Base-by-base conservation (phyloP, 2,113 vertebrate genomes). In the Rhinogobius similis region DNA sequence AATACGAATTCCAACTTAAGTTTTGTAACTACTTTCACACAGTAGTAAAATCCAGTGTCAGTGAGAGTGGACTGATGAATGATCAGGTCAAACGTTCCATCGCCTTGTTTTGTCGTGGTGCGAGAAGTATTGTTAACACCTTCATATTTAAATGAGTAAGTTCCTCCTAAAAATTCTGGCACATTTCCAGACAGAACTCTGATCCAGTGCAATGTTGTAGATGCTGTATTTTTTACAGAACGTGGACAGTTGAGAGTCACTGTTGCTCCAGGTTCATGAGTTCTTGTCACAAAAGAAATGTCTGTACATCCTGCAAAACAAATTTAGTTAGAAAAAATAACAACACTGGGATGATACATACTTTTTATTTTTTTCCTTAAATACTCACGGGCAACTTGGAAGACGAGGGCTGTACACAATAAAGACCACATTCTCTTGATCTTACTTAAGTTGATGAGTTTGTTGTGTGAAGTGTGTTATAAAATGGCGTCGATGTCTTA, bases 31-130 rank as follows among this genome's bases (percentile, higher is more conserved):
- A 29, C 16, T 68, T 55, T 69, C 0, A 77, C 0, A 67, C 88
- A 89, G 12, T 56, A 64, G 53, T 90, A 90, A 72, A 83, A 0
- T 32, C 38, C 80, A 32, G 75, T 21, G 72, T 88, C 86, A n/a
- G 3, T 78, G 2, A 13, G 18, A 20, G 41, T 1, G 62, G 75
- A 5, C 56, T 53, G 0, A 6, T n/a, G 46, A 23, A 89, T 77
- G 0, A 3, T n/a, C 23, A 87, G 67, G 14, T 67, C 13, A 83
- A 88, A 89, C 1, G 20, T 52, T 63, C 59, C 72, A 46, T 29
- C 11, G 1, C 11, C 66, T 68, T 79, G 70, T 63, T 84, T 73
- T 50, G 69, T 8, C 52, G 29, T 74, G 27, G 79, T 0, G 24
- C 12, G 53, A 27, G 53, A 26, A 16, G 24, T 56, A 4, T 7